Percentiles rank a stretch among this genome's conserved stretches.
Evolutionary conservation across 2,113 vertebrate species (phyloP).

Genomic region (Anoplopoma fimbria): DNA sequence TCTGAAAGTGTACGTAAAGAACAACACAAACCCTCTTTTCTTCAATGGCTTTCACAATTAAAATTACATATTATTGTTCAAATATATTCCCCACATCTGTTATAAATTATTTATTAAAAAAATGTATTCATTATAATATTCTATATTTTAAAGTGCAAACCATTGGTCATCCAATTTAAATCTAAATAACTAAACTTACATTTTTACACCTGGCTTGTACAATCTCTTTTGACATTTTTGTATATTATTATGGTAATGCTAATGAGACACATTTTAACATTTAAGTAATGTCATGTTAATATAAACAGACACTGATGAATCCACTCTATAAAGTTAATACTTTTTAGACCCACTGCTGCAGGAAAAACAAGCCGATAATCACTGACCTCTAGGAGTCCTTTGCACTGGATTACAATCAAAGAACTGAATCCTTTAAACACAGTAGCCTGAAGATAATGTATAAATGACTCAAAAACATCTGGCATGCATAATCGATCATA

Average conservation of each 20-base stretch:
- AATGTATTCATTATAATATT: neutral
- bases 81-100: neutral
- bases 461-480: neutral
- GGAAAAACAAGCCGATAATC: neutral
- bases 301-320: neutral
- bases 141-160: neutral
- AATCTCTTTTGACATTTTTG: neutral
- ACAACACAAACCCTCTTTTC: neutral
- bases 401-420: neutral
- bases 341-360: neutral
- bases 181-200: neutral
- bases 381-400: slow-evolving; percentile 2
- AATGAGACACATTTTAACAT: neutral
- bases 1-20: neutral
- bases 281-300: neutral
- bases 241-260: neutral
- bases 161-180: neutral
- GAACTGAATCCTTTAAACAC: neutral
- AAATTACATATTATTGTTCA: neutral
- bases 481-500: neutral
- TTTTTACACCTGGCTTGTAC: neutral
- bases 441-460: neutral
- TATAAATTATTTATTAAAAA: neutral
- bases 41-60: neutral
- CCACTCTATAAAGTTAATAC: neutral